These are phyloP conservation scores for Yasuhikotakia modesta DNA, from an alignment of 2,797 vertebrate species.

Conservation along the genomic window DNA sequence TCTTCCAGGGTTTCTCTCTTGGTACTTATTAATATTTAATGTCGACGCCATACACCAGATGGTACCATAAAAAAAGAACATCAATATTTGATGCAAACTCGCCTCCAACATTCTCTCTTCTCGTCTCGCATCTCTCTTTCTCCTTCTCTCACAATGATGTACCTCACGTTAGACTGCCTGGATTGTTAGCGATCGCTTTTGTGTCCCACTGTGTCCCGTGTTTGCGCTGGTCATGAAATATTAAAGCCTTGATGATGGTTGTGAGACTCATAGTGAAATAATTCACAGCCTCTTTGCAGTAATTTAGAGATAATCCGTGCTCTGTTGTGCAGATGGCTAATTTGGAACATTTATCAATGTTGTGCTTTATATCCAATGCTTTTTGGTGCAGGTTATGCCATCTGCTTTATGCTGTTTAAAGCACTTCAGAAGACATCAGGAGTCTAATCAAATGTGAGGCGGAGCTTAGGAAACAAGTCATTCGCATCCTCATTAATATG, in stretches of 20 bases:
- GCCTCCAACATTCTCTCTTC: slow-evolving; percentile 49
- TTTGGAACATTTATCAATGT: slow-evolving; percentile 2
- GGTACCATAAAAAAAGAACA: slow-evolving; percentile 70
- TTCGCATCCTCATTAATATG: slow-evolving; percentile 5
- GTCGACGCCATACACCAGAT: slow-evolving; percentile 68
- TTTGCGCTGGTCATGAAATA: slow-evolving; percentile 29
- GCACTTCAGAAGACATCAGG: background rate
- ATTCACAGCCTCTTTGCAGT: background rate
- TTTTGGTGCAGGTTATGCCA: slow-evolving; percentile 2
- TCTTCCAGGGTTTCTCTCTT: slow-evolving; percentile 38
- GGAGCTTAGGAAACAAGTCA: background rate
- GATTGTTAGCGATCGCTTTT: slow-evolving; percentile 11
- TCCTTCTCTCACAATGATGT: slow-evolving; percentile 21
- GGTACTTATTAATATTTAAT: slow-evolving; percentile 73
- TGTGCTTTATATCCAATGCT: slow-evolving; percentile 15
- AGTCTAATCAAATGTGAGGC: slow-evolving; percentile 10
- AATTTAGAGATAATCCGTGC: slow-evolving; percentile 25
- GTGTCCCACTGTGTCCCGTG: background rate
- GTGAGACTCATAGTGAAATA: background rate
- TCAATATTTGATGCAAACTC: slow-evolving; percentile 75
- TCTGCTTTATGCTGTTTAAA: background rate
- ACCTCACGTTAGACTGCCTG: background rate
- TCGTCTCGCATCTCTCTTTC: slow-evolving; percentile 22
- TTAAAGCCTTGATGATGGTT: slow-evolving; percentile 18
- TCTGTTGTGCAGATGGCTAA: slow-evolving; percentile 3